phyloP scores from a whole-genome alignment of 2,888 invertebrate species.

The Chelonus formosanus region DNA sequence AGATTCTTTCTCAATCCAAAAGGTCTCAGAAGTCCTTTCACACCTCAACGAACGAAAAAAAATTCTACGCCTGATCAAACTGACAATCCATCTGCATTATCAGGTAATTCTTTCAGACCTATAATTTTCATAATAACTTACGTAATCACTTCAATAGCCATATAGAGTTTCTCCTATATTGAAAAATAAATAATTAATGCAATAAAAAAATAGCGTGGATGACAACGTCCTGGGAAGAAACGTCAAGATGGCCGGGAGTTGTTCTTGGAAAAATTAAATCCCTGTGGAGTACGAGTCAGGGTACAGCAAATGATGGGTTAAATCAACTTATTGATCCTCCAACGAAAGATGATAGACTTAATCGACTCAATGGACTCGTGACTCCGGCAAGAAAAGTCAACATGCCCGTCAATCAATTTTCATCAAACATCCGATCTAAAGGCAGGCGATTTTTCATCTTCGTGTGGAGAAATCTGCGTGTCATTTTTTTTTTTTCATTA shows the following conservation, averaged over 20 bases:
- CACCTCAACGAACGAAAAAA: constrained; percentile 61
- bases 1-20: constrained; percentile 86
- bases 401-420: constrained; percentile 21
- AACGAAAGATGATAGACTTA: constrained; percentile 64
- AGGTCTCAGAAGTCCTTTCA: constrained; percentile 81
- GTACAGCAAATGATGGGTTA: constrained; percentile 78
- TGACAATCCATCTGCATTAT: constrained; percentile 75
- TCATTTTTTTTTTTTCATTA: constrained; percentile 14
- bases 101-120: constrained; percentile 69
- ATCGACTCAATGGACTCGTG: constrained; percentile 38
- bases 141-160: not conserved
- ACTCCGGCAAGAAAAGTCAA: constrained; percentile 39
- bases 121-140: not conserved
- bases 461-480: constrained; percentile 23
- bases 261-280: constrained; percentile 90
- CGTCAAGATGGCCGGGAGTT: constrained; percentile 76
- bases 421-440: constrained; percentile 28
- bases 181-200: constrained; percentile 28
- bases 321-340: constrained; percentile 73
- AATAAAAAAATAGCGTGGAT: constrained; percentile 61
- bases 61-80: constrained; percentile 60
- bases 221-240: constrained; percentile 66
- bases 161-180: not conserved
- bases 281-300: constrained; percentile 82
- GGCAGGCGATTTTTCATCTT: constrained; percentile 39